Conservation (phyloP, 2,797 vertebrate genomes). For the Triplophysa yarkandensis region DNA sequence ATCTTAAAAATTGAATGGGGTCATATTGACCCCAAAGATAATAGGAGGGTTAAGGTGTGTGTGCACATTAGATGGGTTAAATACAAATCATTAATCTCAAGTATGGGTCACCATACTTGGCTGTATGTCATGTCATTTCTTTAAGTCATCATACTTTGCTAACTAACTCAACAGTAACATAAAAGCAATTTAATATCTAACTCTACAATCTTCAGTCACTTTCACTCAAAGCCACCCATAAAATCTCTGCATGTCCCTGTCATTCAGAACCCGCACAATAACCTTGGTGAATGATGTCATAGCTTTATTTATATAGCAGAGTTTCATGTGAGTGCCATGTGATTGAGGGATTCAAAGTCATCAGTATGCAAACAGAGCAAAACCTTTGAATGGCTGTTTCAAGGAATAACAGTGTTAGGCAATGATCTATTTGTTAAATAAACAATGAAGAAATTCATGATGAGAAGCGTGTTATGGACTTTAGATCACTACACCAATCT, state of each 20-base stretch:
- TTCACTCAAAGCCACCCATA: neutral
- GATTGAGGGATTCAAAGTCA: constrained; percentile 1
- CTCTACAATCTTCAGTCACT: neutral
- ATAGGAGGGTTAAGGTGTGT: too few species aligned
- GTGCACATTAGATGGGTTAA: too few species aligned
- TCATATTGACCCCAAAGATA: too few species aligned
- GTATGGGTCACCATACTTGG: too few species aligned
- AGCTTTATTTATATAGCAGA: neutral
- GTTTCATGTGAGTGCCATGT: constrained; percentile 30
- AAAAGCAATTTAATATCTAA: neutral
- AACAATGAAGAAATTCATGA: neutral
- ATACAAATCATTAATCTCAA: too few species aligned
- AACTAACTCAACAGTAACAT: neutral
- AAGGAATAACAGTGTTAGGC: neutral
- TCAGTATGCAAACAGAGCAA: neutral
- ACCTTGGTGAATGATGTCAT: neutral
- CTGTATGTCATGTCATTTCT: too few species aligned
- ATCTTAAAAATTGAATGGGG: too few species aligned
- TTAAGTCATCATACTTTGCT: neutral
- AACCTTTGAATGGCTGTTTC: constrained; percentile 11
- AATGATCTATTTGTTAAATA: neutral
- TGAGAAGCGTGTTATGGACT: neutral
- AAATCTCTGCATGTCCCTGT: neutral
- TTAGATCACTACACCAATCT: neutral
- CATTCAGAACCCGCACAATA: neutral